Evolutionary conservation across 2,888 invertebrate species (phyloP), one percentile per base, ranked within the genome.

Genomic region (Trichogramma dendrolimi): DNA sequence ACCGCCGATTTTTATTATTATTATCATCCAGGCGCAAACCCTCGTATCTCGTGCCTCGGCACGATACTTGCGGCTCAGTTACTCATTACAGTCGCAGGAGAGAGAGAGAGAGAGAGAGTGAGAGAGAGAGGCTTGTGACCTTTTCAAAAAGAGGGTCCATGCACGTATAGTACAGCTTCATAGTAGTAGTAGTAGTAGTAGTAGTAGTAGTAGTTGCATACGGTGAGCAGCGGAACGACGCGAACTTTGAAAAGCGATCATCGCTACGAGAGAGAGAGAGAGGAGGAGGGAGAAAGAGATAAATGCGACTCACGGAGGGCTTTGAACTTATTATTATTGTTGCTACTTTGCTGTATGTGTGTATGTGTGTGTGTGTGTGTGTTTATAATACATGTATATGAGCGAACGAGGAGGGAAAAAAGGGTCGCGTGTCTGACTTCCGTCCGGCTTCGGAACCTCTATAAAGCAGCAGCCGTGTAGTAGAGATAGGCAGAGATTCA

Each of bases 341-440:
- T 27, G 27, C 27, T 27, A 27, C 27, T 27, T 27, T 27, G 27
- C 27, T 2, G 27, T 27, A 27, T 2, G 27, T 27, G 27, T 27
- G 3, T 27, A 3, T 27, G 27, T 27, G 27, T 27, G 27, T 27
- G 27, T 27, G 27, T 2, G 27, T 2, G 14, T 14, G 2, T 27
- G 27, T 27, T 27, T 27, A 27, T 27, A 27, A 27, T 27, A 2
- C 27, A 27, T 2, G 27, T 27, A 27, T 27, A n/a, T n/a, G n/a
- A n/a, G n/a, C n/a, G n/a, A n/a, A 41, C 44, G 14, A 56, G 6
- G 55, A 53, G 58, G 49, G 57, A 50, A 59, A 63, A 65, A 65
- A 63, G 65, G 65, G 62, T 61, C 65, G 64, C 64, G 64, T 64
- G 64, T 61, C 64, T 55, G 54, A 62, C 64, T 64, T 64, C 64